A percentile compares a stretch with the other conserved stretches of the same genome.
Conservation (phyloP, 2,797 vertebrate genomes). For the Poecilia picta region DNA sequence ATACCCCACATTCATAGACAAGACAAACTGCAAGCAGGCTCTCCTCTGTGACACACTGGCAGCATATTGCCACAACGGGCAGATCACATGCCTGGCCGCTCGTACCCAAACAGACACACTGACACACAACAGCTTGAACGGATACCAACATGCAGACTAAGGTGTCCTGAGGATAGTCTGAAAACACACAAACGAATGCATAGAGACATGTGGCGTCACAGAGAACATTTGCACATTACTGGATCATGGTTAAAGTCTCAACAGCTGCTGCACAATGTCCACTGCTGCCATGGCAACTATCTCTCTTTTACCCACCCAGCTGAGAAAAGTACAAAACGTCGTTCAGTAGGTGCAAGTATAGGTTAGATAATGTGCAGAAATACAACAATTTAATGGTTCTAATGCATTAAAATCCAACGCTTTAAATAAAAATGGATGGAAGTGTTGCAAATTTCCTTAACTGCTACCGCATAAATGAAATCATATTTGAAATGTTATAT, state of each 20-base stretch:
- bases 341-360: constrained; percentile 1
- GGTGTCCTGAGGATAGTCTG: constrained; percentile 15
- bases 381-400: neutral
- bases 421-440: neutral
- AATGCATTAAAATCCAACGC: neutral
- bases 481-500: neutral
- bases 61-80: constrained; percentile 27
- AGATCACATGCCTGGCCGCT: constrained; percentile 43
- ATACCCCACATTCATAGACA: neutral
- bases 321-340: constrained; percentile 25
- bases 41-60: neutral
- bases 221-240: constrained; percentile 22
- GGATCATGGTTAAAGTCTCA: constrained; percentile 34
- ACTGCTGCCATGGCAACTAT: constrained; percentile 72
- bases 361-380: neutral
- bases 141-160: constrained; percentile 17
- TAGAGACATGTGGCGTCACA: constrained; percentile 5
- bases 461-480: neutral
- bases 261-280: constrained; percentile 51
- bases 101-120: constrained; percentile 32
- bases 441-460: neutral
- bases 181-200: constrained; percentile 24
- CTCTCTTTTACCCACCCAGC: constrained; percentile 46
- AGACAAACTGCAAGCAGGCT: constrained; percentile 12
- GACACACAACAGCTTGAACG: constrained; percentile 16